Evolutionary conservation across 2,113 vertebrate species (phyloP).

Genomic region (Microtus pennsylvanicus): DNA sequence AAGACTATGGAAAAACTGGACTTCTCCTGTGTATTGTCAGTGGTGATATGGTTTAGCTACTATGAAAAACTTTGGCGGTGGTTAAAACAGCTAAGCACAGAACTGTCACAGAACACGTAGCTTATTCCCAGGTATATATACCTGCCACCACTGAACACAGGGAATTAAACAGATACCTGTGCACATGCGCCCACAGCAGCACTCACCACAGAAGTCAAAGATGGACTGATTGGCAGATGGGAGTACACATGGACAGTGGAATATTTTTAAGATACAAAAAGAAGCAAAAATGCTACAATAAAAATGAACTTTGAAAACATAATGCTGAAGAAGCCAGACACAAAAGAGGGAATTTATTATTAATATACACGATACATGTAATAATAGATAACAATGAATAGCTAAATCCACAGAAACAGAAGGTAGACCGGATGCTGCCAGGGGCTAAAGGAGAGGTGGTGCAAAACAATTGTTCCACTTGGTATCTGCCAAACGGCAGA

Average conservation of each 20-base stretch:
- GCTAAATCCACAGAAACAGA: no score
- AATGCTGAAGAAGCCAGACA: background rate
- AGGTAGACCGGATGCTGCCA: no score
- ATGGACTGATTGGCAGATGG: background rate
- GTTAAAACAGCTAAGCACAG: conserved; percentile 2
- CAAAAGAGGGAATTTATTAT: background rate
- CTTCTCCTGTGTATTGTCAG: background rate
- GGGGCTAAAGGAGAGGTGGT: no score
- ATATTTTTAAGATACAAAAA: background rate
- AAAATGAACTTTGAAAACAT: conserved; percentile 8
- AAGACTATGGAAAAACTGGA: background rate
- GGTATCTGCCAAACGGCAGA: background rate
- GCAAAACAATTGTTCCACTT: background rate
- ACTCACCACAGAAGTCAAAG: background rate
- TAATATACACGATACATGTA: no score
- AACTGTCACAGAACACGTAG: background rate
- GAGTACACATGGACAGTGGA: background rate
- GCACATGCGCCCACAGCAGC: background rate
- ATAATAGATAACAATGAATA: no score
- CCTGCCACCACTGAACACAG: background rate
- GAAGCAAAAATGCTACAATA: background rate
- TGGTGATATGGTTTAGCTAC: background rate
- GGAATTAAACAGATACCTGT: background rate
- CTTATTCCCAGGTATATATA: background rate
- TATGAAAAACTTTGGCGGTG: conserved; percentile 12